A percentile compares a stretch with the other conserved stretches of the same genome.
These are phyloP conservation scores for Phenganax stokvisi DNA, from an alignment of 92 coral and sea anemone genomes.

Conservation along the genomic window DNA sequence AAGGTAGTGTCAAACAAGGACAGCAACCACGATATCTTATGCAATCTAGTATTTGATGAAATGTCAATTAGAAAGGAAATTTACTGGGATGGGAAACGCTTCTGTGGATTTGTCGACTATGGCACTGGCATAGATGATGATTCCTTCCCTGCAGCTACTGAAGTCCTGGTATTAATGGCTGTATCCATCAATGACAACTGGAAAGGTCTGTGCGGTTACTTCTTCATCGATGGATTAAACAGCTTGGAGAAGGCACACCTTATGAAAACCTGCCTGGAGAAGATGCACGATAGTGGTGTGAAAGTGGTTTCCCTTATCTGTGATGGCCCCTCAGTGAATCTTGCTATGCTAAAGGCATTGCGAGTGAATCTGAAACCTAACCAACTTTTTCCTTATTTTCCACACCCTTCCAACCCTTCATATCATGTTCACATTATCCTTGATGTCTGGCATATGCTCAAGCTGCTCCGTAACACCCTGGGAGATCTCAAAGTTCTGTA, in stretches of 20 bases:
- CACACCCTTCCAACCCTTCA: conserved; percentile 23
- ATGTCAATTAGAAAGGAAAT: conserved; percentile 37
- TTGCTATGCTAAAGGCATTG: conserved; percentile 29
- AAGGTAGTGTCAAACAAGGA: conserved; percentile 21
- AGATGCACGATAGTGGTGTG: conserved; percentile 32
- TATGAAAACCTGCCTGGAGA: background rate
- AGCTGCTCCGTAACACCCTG: conserved; percentile 17
- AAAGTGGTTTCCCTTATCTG: conserved; percentile 28
- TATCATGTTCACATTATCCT: conserved; percentile 17
- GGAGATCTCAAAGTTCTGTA: background rate
- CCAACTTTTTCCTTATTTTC: background rate
- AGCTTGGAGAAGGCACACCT: conserved; percentile 28
- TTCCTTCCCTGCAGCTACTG: conserved; percentile 33
- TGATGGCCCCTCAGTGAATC: conserved; percentile 31
- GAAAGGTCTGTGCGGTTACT: conserved; percentile 29
- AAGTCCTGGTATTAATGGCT: conserved; percentile 34
- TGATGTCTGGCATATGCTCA: conserved; percentile 26
- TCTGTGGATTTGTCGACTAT: conserved; percentile 26
- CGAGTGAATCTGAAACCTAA: conserved; percentile 1
- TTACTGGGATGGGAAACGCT: conserved; percentile 37
- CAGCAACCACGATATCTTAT: conserved; percentile 12
- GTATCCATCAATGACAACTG: conserved; percentile 19
- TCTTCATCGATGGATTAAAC: conserved; percentile 30
- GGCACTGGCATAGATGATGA: conserved; percentile 34
- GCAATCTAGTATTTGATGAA: conserved; percentile 34